Percentiles rank a stretch among this genome's conserved stretches.
Conservation (phyloP, 2,888 invertebrate genomes). For the Hypena proboscidalis region DNA sequence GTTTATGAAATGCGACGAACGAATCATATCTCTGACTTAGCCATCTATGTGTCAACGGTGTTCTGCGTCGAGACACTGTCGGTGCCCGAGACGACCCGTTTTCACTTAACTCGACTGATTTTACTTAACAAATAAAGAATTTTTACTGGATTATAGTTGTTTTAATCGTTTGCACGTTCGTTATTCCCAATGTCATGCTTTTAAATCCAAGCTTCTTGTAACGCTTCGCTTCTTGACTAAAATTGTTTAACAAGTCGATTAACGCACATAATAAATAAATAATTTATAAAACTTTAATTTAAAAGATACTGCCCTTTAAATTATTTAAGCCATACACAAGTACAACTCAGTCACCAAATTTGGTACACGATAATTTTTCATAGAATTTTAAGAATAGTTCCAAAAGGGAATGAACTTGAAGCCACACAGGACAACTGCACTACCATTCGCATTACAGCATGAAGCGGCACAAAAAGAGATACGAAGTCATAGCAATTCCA, state of each 20-base stretch:
- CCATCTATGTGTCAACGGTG: slow-evolving; percentile 72
- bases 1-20: slow-evolving; percentile 65
- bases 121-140: slow-evolving; percentile 81
- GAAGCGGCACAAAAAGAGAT: slow-evolving; percentile 59
- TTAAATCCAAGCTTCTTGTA: slow-evolving; percentile 70
- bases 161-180: slow-evolving; percentile 76
- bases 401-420: slow-evolving; percentile 19
- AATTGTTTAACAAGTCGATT: slow-evolving; percentile 47
- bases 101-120: slow-evolving; percentile 83
- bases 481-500: slow-evolving; percentile 56
- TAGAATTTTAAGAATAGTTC: slow-evolving; percentile 14
- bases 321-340: slow-evolving; percentile 15
- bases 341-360: slow-evolving; percentile 19
- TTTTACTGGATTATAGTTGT: slow-evolving; percentile 74
- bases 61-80: slow-evolving; percentile 59
- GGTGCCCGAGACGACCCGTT: slow-evolving; percentile 76
- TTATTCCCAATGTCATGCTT: slow-evolving; percentile 67
- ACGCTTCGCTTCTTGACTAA: slow-evolving; percentile 76
- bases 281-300: slow-evolving; percentile 24
- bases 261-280: slow-evolving; percentile 52
- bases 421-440: slow-evolving; percentile 43
- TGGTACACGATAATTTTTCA: slow-evolving; percentile 17
- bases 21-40: slow-evolving; percentile 64
- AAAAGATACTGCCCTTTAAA: slow-evolving; percentile 22
- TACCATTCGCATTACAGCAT: slow-evolving; percentile 73